Base-by-base conservation (phyloP, 1,140 invertebrate genomes). In the Chelonus insularis region DNA sequence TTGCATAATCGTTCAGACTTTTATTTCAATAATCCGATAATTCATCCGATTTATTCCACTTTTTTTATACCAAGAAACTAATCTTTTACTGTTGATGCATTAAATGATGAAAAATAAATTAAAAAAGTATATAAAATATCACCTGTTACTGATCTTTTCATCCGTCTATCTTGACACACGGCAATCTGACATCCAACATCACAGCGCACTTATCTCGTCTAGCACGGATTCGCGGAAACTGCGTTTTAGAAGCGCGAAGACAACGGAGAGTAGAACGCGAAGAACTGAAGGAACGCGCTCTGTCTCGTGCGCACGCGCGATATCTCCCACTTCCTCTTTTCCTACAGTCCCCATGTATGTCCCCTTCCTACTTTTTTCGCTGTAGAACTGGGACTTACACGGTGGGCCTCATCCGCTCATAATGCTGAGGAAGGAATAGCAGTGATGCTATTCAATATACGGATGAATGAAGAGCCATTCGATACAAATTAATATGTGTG, bases 181-280 rank as follows among this genome's bases (percentile, higher is more conserved):
- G 23, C n/a, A 43, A 58, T 55, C 41, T 37, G 32, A 52, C 57
- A 54, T 25, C 14, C 64, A 57, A 64, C 68, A 70, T 68, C 64
- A 51, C 67, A 68, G 45, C 57, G 45, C 63, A 73, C 70, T 76
- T 75, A 75, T 78, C 74, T 72, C 67, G 57, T 69, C 67, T 66
- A 70, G 64, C 73, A 73, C 63, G 68, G 74, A 73, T 74, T 75
- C 72, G 72, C 76, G 75, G 75, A 78, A 79, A 79, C 77, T 79
- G 75, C 77, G 77, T 79, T 78, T 76, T 72, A 78, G 71, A 68
- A 76, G 72, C 71, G 71, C 75, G 66, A 74, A 67, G 69, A 72
- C 72, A 48, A 55, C 50, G 51, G 43, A 25, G 55, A 29, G 63
- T 50, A 58, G 63, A 66, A 66, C 60, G 37, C 36, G 48, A 45